A percentile compares a stretch with the other conserved stretches of the same genome.
phyloP scores from a whole-genome alignment of 2,888 invertebrate species.

The Lithophane socia region DNA sequence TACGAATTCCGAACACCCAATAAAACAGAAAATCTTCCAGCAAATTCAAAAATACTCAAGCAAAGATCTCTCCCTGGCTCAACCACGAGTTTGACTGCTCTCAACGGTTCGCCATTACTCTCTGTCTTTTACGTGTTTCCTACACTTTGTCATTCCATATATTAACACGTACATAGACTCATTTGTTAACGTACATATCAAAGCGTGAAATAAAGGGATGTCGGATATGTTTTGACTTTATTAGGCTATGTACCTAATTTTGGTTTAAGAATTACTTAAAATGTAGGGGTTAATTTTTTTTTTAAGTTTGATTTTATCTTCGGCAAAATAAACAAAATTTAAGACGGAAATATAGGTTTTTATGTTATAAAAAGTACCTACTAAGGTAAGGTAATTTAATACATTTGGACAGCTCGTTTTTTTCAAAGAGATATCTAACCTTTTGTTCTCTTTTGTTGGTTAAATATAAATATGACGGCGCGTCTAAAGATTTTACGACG shows the following conservation, averaged over 20 bases:
- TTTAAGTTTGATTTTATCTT: not conserved
- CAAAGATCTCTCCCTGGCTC: slow-evolving; percentile 27
- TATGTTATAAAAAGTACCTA: not conserved
- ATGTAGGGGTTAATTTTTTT: not conserved
- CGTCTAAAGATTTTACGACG: no score
- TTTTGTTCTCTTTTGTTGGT: not conserved
- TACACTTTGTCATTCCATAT: slow-evolving; percentile 64
- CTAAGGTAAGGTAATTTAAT: not conserved
- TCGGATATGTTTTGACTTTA: slow-evolving; percentile 31
- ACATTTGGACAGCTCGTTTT: not conserved
- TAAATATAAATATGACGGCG: not conserved
- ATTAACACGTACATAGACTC: slow-evolving; percentile 63
- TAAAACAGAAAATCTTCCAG: slow-evolving; percentile 6
- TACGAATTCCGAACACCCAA: not conserved
- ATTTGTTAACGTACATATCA: slow-evolving; percentile 63
- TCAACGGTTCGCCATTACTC: slow-evolving; percentile 58
- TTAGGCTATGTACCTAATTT: slow-evolving; percentile 7
- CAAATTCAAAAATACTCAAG: slow-evolving; percentile 11
- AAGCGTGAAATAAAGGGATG: slow-evolving; percentile 58
- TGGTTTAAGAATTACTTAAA: not conserved
- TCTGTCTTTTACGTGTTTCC: slow-evolving; percentile 62
- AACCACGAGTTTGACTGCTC: slow-evolving; percentile 45
- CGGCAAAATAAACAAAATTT: not conserved
- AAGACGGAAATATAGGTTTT: not conserved
- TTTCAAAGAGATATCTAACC: not conserved